Base-by-base conservation (phyloP, 2,888 invertebrate genomes). In the Teleogryllus oceanicus region DNA sequence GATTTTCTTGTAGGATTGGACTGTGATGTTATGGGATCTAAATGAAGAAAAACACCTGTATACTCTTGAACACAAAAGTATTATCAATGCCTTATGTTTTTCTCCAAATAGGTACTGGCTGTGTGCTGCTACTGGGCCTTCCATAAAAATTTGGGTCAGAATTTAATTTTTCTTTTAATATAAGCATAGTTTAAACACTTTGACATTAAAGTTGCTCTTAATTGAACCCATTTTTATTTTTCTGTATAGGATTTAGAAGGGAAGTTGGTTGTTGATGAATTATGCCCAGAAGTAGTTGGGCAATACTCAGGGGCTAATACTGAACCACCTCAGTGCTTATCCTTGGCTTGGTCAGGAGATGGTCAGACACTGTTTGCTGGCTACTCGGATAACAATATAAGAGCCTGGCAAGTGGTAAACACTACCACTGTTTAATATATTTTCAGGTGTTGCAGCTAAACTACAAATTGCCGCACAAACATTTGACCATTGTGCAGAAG, bases 21-120 rank as follows among this genome's bases (percentile, higher is more conserved):
- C 97, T 89, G 99, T 99, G 16, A 96, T 99, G 95, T 90, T 99
- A 83, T 99, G 99, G 99, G 99, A 99, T 88, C 90, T 99, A 87
- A 99, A 99, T 88, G 99, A 99, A 87, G 98, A 97, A 89, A 99
- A 99, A 89, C 98, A 99, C 88, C 91, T 99, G 87, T 98, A 99
- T 90, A 99, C 99, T 20, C 90, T 99, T 86, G 98, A 98, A 87
- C 98, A 98, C 88, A 97, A 97, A 88, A 98, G 98, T 87, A 95
- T 96, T 87, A 99, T 99, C 89, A 98, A 98, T 85, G 96, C 99
- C 8, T 90, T 99, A 85, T 97, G 97, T 92, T 99, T 99, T 93
- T 98, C 98, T 83, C 99, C 99, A 83, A 99, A 99, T 90, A 93
- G 98, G 82, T 99, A 99, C 87, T 99, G 99, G 99, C 92, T 99